Percentiles rank a stretch among this genome's conserved stretches.
phyloP scores from a whole-genome alignment of 1,140 invertebrate species.

The Scaptodrosophila lebanonensis region DNA sequence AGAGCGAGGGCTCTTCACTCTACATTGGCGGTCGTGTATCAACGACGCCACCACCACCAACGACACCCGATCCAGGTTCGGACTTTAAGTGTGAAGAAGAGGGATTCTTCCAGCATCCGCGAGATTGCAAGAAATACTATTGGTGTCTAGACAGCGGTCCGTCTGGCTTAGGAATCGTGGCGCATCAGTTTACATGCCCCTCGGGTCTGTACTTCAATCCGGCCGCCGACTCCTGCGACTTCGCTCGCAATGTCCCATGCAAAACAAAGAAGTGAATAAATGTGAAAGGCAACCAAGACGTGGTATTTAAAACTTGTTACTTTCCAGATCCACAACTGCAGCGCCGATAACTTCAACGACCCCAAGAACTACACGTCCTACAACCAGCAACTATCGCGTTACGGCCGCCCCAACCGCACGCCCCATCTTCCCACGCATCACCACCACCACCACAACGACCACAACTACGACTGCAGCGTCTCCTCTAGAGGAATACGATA shows the following conservation, averaged over 20 bases:
- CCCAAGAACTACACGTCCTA: constrained; percentile 54
- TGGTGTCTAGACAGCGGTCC: constrained; percentile 95
- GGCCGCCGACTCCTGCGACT: constrained; percentile 93
- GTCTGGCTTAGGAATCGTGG: constrained; percentile 91
- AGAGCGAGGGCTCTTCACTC: constrained; percentile 71
- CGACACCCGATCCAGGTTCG: constrained; percentile 91
- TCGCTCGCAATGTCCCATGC: constrained; percentile 91
- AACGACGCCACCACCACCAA: constrained; percentile 91
- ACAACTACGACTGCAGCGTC: constrained; percentile 58
- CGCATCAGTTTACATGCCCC: constrained; percentile 95
- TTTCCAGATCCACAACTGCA: constrained; percentile 77
- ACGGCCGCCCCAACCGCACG: constrained; percentile 51
- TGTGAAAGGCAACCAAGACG: constrained; percentile 15
- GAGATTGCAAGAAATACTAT: constrained; percentile 96
- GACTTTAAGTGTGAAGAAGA: constrained; percentile 95
- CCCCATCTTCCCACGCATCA: constrained; percentile 56
- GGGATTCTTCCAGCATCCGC: constrained; percentile 94
- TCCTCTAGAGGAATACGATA: constrained; percentile 81
- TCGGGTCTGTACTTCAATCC: constrained; percentile 95
- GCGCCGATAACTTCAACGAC: constrained; percentile 78
- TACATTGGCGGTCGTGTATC: constrained; percentile 78
- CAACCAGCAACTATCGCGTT: constrained; percentile 46
- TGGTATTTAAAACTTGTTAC: constrained; percentile 14
- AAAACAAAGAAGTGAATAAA: constrained; percentile 79
- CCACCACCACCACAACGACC: constrained; percentile 77